Evolutionary conservation across 1,140 invertebrate species (phyloP).

Genomic region (Onthophagus taurus): DNA sequence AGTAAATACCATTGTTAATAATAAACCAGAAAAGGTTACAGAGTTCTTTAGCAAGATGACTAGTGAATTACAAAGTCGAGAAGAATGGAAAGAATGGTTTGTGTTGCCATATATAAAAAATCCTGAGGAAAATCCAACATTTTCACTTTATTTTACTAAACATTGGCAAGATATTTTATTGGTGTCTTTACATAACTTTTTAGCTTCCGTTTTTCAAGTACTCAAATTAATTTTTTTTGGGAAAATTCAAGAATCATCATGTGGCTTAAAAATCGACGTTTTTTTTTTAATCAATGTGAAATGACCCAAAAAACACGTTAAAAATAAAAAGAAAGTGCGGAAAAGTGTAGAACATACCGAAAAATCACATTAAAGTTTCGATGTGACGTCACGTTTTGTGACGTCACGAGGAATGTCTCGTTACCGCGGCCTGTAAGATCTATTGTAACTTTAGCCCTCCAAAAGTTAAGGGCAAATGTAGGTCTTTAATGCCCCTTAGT

Average conservation of each 20-base stretch:
- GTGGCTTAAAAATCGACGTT: no score
- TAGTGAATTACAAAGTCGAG: slow-evolving; percentile 75
- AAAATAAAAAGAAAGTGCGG: no score
- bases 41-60: slow-evolving; percentile 89
- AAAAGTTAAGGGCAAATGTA: no score
- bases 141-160: slow-evolving; percentile 80
- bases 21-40: slow-evolving; percentile 72
- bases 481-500: no score
- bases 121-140: slow-evolving; percentile 81
- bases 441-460: no score
- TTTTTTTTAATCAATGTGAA: no score
- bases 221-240: background rate
- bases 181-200: slow-evolving; percentile 89
- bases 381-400: no score
- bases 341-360: no score
- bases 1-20: slow-evolving; percentile 72
- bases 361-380: no score
- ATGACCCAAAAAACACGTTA: no score
- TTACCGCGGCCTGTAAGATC: no score
- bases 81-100: slow-evolving; percentile 97
- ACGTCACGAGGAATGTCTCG: no score
- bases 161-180: slow-evolving; percentile 93
- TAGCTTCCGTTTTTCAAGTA: slow-evolving; percentile 80
- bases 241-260: background rate
- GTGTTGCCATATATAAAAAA: slow-evolving; percentile 85